Conservation (phyloP, 2,113 vertebrate species). For the Halcyon malimbica region DNA sequence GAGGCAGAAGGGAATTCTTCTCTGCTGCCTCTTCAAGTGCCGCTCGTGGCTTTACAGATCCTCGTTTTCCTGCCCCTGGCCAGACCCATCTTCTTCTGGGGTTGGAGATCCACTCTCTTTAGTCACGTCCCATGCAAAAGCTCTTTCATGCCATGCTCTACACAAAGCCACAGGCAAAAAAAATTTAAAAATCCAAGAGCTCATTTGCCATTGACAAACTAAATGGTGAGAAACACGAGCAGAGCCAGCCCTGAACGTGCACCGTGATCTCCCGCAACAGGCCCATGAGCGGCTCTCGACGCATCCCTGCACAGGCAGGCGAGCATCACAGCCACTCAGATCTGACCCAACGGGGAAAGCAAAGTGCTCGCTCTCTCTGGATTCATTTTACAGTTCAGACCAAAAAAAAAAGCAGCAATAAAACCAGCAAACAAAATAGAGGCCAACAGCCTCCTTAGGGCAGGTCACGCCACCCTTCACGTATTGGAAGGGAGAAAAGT, state of each 20-base stretch:
- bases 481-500: not conserved
- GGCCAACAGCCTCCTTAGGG: slow-evolving; percentile 14
- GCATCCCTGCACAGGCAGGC: fast-evolving
- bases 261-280: not conserved
- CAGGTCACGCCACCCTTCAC: not conserved
- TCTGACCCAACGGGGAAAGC: not conserved
- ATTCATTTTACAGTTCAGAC: not conserved
- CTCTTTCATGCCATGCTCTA: not conserved
- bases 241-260: not conserved
- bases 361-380: not conserved
- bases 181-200: not conserved
- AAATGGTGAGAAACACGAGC: not conserved
- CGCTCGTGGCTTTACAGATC: not conserved
- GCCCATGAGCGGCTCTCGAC: not conserved
- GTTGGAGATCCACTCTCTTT: fast-evolving
- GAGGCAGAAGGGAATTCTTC: not conserved
- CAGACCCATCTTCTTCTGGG: not conserved
- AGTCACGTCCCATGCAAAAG: not conserved
- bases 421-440: slow-evolving; percentile 18
- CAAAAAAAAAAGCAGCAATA: slow-evolving; percentile 9
- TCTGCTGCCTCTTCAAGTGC: not conserved
- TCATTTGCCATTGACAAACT: not conserved
- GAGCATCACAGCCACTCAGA: not conserved
- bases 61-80: not conserved
- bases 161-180: not conserved